Evolutionary conservation across 2,797 vertebrate genomes (phyloP).

Genomic region (Lateolabrax maculatus): DNA sequence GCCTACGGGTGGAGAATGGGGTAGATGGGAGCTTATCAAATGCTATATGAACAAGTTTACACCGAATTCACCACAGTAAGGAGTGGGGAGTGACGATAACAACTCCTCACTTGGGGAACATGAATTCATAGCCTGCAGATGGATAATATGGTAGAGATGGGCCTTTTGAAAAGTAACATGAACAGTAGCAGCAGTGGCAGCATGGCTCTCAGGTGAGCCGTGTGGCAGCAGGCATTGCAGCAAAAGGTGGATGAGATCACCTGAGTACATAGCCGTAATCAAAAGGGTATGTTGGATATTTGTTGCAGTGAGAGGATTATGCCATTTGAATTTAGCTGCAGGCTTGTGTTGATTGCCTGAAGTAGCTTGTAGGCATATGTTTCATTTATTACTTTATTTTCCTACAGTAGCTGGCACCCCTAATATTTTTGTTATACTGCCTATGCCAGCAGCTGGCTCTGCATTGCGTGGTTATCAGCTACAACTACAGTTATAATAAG

Average conservation of each 20-base stretch:
- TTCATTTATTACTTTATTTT: constrained; percentile 13
- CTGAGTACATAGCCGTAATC: constrained; percentile 2
- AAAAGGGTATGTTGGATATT: not conserved
- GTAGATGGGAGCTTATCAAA: not conserved
- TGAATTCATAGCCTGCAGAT: not conserved
- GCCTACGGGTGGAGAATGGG: not conserved
- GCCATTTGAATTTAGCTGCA: not conserved
- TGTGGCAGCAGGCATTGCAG: not conserved
- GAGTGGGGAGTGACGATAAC: not conserved
- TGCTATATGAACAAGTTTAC: not conserved
- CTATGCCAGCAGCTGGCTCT: not conserved
- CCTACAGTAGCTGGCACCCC: not conserved
- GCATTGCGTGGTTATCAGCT: constrained; percentile 16
- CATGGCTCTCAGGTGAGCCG: not conserved
- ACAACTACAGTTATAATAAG: constrained; percentile 16
- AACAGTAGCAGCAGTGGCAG: not conserved
- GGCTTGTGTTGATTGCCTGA: constrained; percentile 5
- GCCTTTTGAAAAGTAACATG: constrained; percentile 1
- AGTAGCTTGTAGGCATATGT: not conserved
- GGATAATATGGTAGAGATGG: not conserved
- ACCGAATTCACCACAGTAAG: not conserved
- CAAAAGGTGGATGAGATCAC: not conserved
- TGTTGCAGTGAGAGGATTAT: constrained; percentile 6
- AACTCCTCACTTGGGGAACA: not conserved
- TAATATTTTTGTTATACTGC: not conserved